A percentile compares a stretch with the other conserved stretches of the same genome.
phyloP scores from a whole-genome alignment of 2,888 invertebrate genomes.

The Elysia crispata region DNA sequence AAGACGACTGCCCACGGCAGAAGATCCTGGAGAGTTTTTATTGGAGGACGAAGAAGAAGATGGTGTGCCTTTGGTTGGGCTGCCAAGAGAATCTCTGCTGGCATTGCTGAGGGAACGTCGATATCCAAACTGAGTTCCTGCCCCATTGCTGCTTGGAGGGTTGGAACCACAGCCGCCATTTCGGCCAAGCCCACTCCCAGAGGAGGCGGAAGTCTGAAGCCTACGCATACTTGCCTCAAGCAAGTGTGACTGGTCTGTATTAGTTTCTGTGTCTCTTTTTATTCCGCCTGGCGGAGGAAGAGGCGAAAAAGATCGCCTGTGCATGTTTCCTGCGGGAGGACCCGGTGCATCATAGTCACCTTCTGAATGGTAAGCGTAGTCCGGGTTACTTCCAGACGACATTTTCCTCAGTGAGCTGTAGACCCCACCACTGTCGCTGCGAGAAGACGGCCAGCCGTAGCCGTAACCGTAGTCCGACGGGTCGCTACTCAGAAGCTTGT shows the following conservation, averaged over 20 bases:
- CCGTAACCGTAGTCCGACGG: constrained; percentile 70
- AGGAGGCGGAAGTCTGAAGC: constrained; percentile 62
- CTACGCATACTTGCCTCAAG: constrained; percentile 68
- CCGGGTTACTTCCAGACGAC: constrained; percentile 69
- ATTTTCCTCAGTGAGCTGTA: constrained; percentile 68
- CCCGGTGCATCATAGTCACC: constrained; percentile 51
- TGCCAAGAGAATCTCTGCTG: constrained; percentile 72
- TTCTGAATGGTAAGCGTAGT: constrained; percentile 56
- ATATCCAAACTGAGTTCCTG: constrained; percentile 67
- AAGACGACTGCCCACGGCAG: constrained; percentile 62
- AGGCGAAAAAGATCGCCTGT: constrained; percentile 41
- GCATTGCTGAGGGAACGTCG: constrained; percentile 73
- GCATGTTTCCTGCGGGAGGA: too few relatives aligned
- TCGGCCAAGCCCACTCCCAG: constrained; percentile 50
- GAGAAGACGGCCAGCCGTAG: constrained; percentile 52
- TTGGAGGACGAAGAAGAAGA: constrained; percentile 52
- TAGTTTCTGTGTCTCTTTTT: constrained; percentile 74
- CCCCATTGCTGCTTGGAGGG: constrained; percentile 56
- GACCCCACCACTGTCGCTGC: constrained; percentile 57
- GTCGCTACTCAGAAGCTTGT: constrained; percentile 69
- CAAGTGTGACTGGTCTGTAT: constrained; percentile 73
- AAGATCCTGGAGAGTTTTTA: constrained; percentile 47
- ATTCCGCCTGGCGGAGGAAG: constrained; percentile 46
- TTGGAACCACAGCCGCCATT: constrained; percentile 50
- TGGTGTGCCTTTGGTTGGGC: constrained; percentile 63